Evolutionary conservation across 2,113 vertebrate species (phyloP).

Genomic region (Cettia cetti): DNA sequence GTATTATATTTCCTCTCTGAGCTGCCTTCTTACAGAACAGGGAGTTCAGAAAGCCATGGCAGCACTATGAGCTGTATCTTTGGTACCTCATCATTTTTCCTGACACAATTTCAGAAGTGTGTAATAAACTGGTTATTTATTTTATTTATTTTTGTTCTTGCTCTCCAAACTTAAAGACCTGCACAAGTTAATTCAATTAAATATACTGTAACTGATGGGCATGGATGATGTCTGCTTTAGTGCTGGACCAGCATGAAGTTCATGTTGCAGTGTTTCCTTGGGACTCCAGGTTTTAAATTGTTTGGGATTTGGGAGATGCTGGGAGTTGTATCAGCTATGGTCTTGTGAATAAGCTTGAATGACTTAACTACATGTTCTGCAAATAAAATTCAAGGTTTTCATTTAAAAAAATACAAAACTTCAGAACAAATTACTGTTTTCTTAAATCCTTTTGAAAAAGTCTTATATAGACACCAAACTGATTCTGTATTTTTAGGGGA

Average conservation of each 20-base stretch:
- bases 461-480: background rate
- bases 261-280: background rate
- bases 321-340: background rate
- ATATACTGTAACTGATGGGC: background rate
- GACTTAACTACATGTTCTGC: background rate
- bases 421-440: background rate
- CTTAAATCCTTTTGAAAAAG: background rate
- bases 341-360: background rate
- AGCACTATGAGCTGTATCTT: background rate
- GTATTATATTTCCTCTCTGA: background rate
- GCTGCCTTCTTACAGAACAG: background rate
- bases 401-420: background rate
- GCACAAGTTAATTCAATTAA: background rate
- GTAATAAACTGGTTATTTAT: background rate
- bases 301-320: conserved; percentile 11
- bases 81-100: background rate
- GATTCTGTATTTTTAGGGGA: background rate
- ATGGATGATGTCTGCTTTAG: background rate
- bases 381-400: background rate
- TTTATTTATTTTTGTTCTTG: background rate
- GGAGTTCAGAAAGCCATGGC: background rate
- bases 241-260: background rate
- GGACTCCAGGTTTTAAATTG: background rate
- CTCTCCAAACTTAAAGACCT: background rate
- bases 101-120: background rate